Conservation (phyloP, 2,797 vertebrate genomes). For the Phrynocephalus vlangalii region DNA sequence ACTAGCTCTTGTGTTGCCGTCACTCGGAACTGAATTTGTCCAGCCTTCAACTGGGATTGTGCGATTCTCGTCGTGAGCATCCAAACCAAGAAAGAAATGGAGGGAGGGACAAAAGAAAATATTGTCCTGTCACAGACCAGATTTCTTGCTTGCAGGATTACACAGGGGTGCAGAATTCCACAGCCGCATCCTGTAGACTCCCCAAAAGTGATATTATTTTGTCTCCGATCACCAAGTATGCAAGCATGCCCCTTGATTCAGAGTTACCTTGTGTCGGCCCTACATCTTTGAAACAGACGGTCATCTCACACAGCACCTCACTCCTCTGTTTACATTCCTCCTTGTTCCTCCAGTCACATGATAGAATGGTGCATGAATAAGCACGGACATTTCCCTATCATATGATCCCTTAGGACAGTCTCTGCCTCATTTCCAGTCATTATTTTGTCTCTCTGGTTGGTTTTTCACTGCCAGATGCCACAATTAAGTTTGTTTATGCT, state of each 20-base stretch:
- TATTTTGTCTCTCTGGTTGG: constrained; percentile 16
- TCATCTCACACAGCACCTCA: neutral
- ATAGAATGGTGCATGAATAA: neutral
- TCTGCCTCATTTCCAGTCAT: constrained; percentile 45
- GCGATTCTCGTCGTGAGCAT: neutral
- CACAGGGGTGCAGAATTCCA: no score
- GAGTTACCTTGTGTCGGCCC: no score
- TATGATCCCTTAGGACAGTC: neutral
- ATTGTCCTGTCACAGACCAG: neutral
- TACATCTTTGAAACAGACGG: neutral
- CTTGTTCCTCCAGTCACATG: neutral
- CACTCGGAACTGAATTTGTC: no score
- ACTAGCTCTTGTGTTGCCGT: neutral
- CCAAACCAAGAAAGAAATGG: no score
- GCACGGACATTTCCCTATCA: neutral
- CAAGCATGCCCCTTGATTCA: neutral
- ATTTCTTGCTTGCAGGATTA: neutral
- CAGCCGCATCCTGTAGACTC: no score
- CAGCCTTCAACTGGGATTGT: neutral
- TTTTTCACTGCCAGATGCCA: constrained; percentile 33
- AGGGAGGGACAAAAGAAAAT: neutral
- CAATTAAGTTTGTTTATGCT: constrained; percentile 34
- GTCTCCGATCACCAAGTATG: no score
- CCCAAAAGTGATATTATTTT: no score
- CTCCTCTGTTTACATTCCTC: neutral